Base-by-base conservation (phyloP, 2,113 vertebrate species). In the Baryphthengus martii region DNA sequence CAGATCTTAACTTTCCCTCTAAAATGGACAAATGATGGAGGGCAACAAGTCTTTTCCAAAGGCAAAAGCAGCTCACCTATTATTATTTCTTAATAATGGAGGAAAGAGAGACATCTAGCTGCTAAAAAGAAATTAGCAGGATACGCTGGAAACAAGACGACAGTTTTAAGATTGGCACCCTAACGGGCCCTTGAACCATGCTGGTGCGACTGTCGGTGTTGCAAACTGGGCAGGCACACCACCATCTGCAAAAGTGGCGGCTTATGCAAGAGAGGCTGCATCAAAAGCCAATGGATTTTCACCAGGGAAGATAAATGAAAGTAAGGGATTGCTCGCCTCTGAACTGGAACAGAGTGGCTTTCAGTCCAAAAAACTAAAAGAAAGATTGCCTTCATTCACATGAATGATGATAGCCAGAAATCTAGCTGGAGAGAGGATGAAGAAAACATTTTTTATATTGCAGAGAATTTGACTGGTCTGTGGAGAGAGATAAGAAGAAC, bases 51-150 rank as follows among this genome's bases (percentile, higher is more conserved):
- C 50, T 47, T 85, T 89, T 87, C 88, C 53, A 70, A 90, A 89
- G 92, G 90, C 86, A 47, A 82, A 73, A 90, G 79, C 80, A 62
- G 80, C 56, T 66, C 23, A 62, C 72, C 76, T 65, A 1, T 50
- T 29, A 2, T 9, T 7, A 18, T 40, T 72, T 73, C 56, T 56
- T 7, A 33, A 90, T 75, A 96, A 78, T 3, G 95, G 33, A 61
- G 96, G 31, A 26, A 93, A 96, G 86, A 81, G 95, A 77, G 96
- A 93, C 96, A 96, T 92, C 96, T 97, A 96, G 96, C 95, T 96
- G 96, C 92, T 75, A 75, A 5, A 68, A 6, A 1, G n/a, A 9
- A 84, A 53, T 5, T n/a, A 74, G 83, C 95, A 95, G 83, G 25
- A 29, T 1, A 37, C 6, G 2, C 24, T 12, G 21, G 6, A 11